A percentile compares a stretch with the other conserved stretches of the same genome.
These are phyloP conservation scores for Goniozus legneri DNA, from an alignment of 1,140 invertebrate genomes.

Conservation along the genomic window DNA sequence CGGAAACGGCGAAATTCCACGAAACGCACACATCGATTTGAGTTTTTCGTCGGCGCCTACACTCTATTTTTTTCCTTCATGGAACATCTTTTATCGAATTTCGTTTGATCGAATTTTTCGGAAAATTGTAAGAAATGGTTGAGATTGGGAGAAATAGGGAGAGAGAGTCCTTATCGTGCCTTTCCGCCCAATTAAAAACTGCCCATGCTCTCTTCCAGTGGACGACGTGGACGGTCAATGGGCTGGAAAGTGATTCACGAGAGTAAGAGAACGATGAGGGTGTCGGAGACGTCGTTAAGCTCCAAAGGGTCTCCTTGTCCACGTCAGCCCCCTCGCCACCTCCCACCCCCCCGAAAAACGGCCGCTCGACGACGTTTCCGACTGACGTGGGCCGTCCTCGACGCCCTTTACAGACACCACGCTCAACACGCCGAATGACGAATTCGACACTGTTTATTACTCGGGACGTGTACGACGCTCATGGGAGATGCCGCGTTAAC, in stretches of 20 bases:
- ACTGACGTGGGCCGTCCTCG: no score
- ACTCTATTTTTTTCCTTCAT: no score
- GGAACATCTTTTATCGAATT: no score
- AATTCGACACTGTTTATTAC: neutral
- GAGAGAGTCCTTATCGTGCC: constrained; percentile 21
- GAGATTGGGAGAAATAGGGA: neutral
- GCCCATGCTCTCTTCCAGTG: constrained; percentile 12
- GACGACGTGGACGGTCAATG: constrained; percentile 18
- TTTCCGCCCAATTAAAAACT: constrained; percentile 36
- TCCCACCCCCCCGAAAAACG: neutral
- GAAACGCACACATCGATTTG: no score
- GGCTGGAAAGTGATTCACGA: constrained; percentile 20
- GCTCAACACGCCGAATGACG: neutral
- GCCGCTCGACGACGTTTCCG: neutral
- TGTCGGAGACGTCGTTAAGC: constrained; percentile 25
- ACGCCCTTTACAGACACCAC: neutral
- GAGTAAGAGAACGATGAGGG: constrained; percentile 21
- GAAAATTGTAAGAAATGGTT: neutral
- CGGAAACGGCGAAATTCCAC: no score
- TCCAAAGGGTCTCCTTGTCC: constrained; percentile 2
- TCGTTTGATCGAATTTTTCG: no score
- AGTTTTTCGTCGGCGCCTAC: no score
- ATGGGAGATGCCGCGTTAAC: no score
- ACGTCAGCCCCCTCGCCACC: neutral
- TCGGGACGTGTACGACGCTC: neutral